These are phyloP conservation scores for Carassius carassius DNA, from an alignment of 2,113 vertebrate genomes.

Conservation along the genomic window DNA sequence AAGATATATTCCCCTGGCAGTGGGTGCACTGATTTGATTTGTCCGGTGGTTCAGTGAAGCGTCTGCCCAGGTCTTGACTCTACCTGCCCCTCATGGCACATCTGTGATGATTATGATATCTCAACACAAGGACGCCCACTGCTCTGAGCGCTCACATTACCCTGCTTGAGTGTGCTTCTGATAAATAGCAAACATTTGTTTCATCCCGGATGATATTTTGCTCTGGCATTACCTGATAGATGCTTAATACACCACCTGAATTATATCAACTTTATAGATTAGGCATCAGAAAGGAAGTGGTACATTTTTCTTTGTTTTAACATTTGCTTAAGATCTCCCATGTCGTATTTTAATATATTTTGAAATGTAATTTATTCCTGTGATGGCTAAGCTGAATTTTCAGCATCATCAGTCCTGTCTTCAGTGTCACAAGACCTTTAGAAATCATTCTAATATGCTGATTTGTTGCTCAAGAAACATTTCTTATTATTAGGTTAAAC, in stretches of 20 bases:
- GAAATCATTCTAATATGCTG: background rate
- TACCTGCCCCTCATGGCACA: slow-evolving; percentile 34
- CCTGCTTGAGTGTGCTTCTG: slow-evolving; percentile 3
- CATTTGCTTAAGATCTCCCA: background rate
- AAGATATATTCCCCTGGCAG: slow-evolving; percentile 38
- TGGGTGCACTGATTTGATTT: slow-evolving; percentile 45
- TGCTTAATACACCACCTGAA: background rate
- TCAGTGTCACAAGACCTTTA: background rate
- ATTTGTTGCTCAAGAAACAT: too few relatives aligned
- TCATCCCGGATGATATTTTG: background rate
- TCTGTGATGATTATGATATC: slow-evolving; percentile 36
- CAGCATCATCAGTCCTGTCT: background rate
- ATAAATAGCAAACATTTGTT: slow-evolving; percentile 30
- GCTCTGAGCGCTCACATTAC: slow-evolving; percentile 12
- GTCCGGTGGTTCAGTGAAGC: slow-evolving; percentile 31
- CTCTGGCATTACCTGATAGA: background rate
- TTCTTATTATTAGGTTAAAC: too few relatives aligned
- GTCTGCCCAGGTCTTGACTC: background rate
- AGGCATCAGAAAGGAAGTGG: background rate
- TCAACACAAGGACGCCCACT: background rate
- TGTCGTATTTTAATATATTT: too few relatives aligned
- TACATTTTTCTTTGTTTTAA: background rate
- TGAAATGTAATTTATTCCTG: too few relatives aligned
- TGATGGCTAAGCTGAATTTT: too few relatives aligned
- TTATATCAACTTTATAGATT: background rate